Conservation (phyloP, 2,797 vertebrate species). For the Schizopygopsis pylzovi region DNA sequence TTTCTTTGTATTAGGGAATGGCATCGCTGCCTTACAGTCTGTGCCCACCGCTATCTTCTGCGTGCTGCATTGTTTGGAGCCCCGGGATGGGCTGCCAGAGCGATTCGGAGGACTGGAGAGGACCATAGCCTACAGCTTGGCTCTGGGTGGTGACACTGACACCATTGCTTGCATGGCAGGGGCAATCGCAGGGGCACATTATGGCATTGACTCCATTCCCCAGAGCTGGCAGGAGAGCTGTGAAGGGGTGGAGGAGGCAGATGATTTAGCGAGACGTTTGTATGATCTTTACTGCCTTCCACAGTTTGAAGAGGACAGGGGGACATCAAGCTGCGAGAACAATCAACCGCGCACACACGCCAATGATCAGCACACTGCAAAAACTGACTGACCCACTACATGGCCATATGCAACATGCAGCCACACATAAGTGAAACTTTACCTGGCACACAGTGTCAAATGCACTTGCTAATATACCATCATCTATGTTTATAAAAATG, state of each 20-base stretch:
- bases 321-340: constrained; percentile 26
- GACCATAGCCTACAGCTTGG: constrained; percentile 93
- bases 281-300: constrained; percentile 83
- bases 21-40: constrained; percentile 92
- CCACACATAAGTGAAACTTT: constrained; percentile 56
- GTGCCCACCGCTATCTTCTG: constrained; percentile 98
- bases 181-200: constrained; percentile 95
- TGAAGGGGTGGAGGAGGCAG: constrained; percentile 88
- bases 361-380: constrained; percentile 31
- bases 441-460: constrained; percentile 19
- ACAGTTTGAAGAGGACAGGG: constrained; percentile 61
- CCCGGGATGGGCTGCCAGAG: constrained; percentile 86
- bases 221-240: constrained; percentile 89
- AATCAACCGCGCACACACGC: constrained; percentile 45
- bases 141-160: constrained; percentile 96
- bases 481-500: constrained; percentile 31
- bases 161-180: constrained; percentile 99
- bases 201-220: constrained; percentile 87
- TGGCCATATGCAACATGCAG: constrained; percentile 52
- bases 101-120: constrained; percentile 87
- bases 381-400: constrained; percentile 44
- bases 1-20: constrained; percentile 83
- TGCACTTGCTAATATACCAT: constrained; percentile 7
- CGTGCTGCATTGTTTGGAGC: constrained; percentile 91
- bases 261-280: constrained; percentile 82